Conservation (phyloP, 2,888 invertebrate species). For the Pedicia rivosa region DNA sequence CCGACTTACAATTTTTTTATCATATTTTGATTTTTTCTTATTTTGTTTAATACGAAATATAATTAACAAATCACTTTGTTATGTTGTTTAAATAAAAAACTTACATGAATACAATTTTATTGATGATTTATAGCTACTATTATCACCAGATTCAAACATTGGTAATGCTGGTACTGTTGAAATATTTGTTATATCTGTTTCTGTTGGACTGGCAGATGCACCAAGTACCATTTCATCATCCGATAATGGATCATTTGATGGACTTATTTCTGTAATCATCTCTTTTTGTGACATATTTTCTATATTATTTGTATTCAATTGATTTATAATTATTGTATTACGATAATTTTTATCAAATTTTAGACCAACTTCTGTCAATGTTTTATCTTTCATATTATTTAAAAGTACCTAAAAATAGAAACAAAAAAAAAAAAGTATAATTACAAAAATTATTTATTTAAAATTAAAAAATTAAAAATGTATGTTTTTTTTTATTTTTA, state of each 20-base stretch:
- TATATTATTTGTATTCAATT: not conserved
- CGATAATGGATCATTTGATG: not conserved
- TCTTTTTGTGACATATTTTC: not conserved
- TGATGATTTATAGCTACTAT: conserved; percentile 3
- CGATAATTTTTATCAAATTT: not conserved
- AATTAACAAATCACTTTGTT: too few relatives aligned
- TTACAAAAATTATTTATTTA: not conserved
- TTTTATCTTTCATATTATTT: conserved; percentile 18
- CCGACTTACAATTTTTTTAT: too few relatives aligned
- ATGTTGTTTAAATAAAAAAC: not conserved
- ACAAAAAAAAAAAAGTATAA: conserved; percentile 3
- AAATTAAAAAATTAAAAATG: not conserved
- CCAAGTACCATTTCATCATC: conserved; percentile 30
- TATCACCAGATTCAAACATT: conserved; percentile 7
- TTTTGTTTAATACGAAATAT: too few relatives aligned
- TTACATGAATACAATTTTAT: conserved; percentile 10
- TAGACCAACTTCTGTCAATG: conserved; percentile 7
- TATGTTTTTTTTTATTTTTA: not conserved
- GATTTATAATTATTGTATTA: not conserved
- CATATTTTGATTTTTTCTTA: too few relatives aligned
- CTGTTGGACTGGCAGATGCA: conserved; percentile 31
- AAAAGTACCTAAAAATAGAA: conserved; percentile 22
- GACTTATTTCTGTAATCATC: not conserved
- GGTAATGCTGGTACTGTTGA: conserved; percentile 12
- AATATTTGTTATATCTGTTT: conserved; percentile 16